A percentile compares a stretch with the other conserved stretches of the same genome.
phyloP scores from a whole-genome alignment of 2,888 invertebrate species.

The Cephus rjabovi region DNA sequence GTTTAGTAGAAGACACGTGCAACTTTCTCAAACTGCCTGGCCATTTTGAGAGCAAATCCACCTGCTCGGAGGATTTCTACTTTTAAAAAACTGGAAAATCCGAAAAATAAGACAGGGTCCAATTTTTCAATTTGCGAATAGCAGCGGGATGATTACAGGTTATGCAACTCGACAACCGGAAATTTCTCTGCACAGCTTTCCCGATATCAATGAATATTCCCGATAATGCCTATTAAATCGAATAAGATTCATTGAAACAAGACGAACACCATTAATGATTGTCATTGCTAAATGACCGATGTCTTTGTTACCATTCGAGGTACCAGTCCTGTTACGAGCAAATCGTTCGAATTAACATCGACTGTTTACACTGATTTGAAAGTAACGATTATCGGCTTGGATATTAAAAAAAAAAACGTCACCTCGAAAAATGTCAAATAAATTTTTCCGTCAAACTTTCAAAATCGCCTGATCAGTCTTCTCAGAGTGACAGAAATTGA shows the following conservation, averaged over 20 bases:
- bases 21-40: no score
- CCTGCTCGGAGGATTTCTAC: no score
- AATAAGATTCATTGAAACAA: not conserved
- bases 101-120: no score
- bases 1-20: no score
- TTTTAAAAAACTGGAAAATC: no score
- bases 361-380: not conserved
- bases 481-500: fast-evolving
- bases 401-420: not conserved
- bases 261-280: not conserved
- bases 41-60: no score
- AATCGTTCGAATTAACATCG: not conserved
- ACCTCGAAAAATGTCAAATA: not conserved
- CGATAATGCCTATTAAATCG: not conserved
- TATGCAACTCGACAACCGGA: not conserved
- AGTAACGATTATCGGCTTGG: not conserved
- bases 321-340: not conserved
- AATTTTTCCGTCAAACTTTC: not conserved
- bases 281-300: not conserved
- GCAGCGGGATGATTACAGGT: not conserved
- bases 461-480: not conserved
- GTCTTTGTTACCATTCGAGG: not conserved
- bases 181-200: not conserved
- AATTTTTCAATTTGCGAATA: no score
- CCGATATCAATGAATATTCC: not conserved